Conservation (phyloP, 2,888 invertebrate species). For the Hesperia comma region DNA sequence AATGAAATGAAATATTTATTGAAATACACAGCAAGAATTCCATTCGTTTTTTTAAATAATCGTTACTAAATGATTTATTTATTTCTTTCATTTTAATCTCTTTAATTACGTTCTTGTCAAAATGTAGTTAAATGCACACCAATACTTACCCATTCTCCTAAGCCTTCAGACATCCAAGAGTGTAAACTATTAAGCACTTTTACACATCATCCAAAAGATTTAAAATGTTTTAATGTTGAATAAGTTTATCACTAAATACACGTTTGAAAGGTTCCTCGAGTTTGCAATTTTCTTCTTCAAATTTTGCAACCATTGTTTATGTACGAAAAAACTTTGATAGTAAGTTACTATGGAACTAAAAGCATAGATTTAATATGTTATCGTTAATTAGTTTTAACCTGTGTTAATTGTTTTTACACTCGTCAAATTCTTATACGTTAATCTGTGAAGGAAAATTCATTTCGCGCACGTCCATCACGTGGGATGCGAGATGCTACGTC, state of each 20-base stretch:
- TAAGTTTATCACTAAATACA: background rate
- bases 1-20: no score
- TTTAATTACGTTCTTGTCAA: background rate
- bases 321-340: no score
- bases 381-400: no score
- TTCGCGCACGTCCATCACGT: slow-evolving; percentile 17
- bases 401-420: no score
- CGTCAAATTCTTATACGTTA: background rate
- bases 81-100: background rate
- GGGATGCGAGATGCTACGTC: slow-evolving; percentile 44
- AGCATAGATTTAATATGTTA: no score
- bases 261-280: no score
- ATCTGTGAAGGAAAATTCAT: slow-evolving; percentile 9
- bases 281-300: no score
- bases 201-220: background rate
- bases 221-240: background rate
- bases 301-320: no score
- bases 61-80: no score
- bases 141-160: slow-evolving; percentile 14
- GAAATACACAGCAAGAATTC: no score
- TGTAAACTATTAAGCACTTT: background rate
- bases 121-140: background rate
- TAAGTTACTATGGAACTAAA: no score
- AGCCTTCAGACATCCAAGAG: slow-evolving; percentile 9
- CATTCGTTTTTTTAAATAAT: no score